phyloP scores from a whole-genome alignment of 2,888 invertebrate genomes.

The Cartodere bifasciata region DNA sequence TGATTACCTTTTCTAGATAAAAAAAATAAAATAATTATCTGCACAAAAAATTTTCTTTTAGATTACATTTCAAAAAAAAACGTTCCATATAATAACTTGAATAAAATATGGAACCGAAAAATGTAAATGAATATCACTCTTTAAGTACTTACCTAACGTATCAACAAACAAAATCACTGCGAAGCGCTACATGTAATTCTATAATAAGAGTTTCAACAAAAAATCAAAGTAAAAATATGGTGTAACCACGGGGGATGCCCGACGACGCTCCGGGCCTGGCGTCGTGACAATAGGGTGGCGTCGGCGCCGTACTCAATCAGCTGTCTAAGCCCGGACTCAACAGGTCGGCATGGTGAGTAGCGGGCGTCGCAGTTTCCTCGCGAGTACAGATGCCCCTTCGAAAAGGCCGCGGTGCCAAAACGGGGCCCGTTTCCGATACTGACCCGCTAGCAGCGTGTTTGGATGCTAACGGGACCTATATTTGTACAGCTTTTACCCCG shows the following conservation, averaged over 20 bases:
- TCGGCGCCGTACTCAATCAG: slow-evolving; percentile 27
- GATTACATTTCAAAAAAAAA: too few species aligned
- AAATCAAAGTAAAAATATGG: slow-evolving; percentile 1
- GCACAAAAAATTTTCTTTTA: too few species aligned
- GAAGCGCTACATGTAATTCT: too few species aligned
- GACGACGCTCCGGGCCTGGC: slow-evolving; percentile 1
- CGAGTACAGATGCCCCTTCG: slow-evolving; percentile 33
- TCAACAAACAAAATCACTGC: too few species aligned
- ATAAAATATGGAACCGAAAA: too few species aligned
- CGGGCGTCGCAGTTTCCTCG: slow-evolving; percentile 24
- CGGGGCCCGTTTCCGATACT: slow-evolving; percentile 18
- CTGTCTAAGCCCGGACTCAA: slow-evolving; percentile 34
- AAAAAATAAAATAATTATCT: too few species aligned
- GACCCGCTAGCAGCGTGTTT: slow-evolving; percentile 37
- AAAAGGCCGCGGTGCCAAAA: slow-evolving; percentile 26
- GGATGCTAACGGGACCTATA: slow-evolving; percentile 44
- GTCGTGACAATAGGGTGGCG: slow-evolving; percentile 17
- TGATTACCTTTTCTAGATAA: too few species aligned
- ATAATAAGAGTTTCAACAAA: too few species aligned
- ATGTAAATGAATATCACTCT: too few species aligned
- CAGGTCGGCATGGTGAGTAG: slow-evolving; percentile 37
- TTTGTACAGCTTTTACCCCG: slow-evolving; percentile 49
- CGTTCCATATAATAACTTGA: too few species aligned
- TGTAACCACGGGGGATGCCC: too few species aligned
- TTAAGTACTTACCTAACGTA: too few species aligned